A percentile compares a stretch with the other conserved stretches of the same genome.
Evolutionary conservation across 2,888 invertebrate species (phyloP).

Genomic region (Diplazon laetatorius): DNA sequence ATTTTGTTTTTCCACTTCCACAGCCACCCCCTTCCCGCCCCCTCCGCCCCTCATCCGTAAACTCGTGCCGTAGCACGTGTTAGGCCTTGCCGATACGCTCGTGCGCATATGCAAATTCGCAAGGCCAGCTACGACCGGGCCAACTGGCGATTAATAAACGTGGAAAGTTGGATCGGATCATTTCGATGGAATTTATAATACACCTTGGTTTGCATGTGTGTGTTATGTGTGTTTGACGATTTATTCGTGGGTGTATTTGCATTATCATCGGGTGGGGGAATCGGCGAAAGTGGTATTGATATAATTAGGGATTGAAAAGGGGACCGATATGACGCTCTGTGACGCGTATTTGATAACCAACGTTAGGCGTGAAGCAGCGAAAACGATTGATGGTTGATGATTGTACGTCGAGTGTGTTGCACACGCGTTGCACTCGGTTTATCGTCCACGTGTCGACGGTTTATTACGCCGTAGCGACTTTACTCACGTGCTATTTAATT

Average conservation of each 20-base stretch:
- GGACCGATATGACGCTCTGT: slow-evolving; percentile 5
- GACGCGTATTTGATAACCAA: slow-evolving; percentile 34
- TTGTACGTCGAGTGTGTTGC: slow-evolving; percentile 33
- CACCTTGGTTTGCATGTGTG: not conserved
- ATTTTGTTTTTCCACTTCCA: slow-evolving; percentile 50
- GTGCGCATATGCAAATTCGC: slow-evolving; percentile 32
- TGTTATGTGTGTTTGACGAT: too few relatives aligned
- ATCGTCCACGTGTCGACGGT: not conserved
- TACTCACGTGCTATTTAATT: not conserved
- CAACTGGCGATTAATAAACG: slow-evolving; percentile 51
- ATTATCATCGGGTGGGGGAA: not conserved
- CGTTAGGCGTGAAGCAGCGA: slow-evolving; percentile 44
- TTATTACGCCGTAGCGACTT: not conserved
- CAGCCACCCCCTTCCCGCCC: not conserved
- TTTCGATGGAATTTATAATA: slow-evolving; percentile 37
- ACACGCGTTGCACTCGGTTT: slow-evolving; percentile 1
- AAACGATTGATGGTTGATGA: slow-evolving; percentile 47
- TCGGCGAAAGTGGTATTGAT: slow-evolving; percentile 29
- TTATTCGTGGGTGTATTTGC: not conserved
- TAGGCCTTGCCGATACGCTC: slow-evolving; percentile 9
- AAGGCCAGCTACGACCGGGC: not conserved
- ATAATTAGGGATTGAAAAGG: slow-evolving; percentile 41
- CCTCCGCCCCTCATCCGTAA: too few relatives aligned
- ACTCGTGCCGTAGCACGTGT: slow-evolving; percentile 13
- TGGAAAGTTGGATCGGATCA: slow-evolving; percentile 50